Evolutionary conservation across 2,888 invertebrate genomes (phyloP), one percentile per base, ranked within the genome.

Genomic region (Andrena chrysosceles): DNA sequence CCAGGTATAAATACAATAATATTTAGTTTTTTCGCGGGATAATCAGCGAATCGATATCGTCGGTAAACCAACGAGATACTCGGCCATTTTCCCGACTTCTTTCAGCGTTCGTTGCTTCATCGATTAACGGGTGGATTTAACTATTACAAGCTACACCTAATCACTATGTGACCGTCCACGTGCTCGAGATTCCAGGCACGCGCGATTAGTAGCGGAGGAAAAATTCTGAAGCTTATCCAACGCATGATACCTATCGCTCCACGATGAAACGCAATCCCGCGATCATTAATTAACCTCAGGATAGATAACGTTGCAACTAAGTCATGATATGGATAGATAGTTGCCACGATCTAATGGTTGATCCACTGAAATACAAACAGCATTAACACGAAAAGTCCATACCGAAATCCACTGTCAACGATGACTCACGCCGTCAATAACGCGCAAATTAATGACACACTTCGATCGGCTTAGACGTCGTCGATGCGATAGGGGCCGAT

Each of bases 1-100:
- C 7, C 35, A 48, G 68, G 75, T 64, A 67, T 75, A 82, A 66
- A 67, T 82, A 84, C 83, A 84, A 82, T 84, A 84, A 84, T 84
- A 84, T 84, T 84, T 82, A 84, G 83, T 78, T 78, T 77, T 56
- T 56, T 56, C 56, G 56, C 59, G 54, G 59, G 76, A 76, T 72
- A 69, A 83, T 83, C 82, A 64, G 59, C 59, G 48, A 26, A 59
- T 81, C 23, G 56, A 56, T 81, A 75, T 71, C 82, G 67, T 6
- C 26, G 74, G 10, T 16, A 26, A 70, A 66, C 48, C 67, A 26
- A 64, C 59, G 26, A 5, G 69, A 63, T 74, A 68, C 26, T 35
- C 33, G 29, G 6, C 23, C 26, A 59, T 73, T 66, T 70, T 67
- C 48, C 49, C 26, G 29, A 13, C 16, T 23, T 20, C 20, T 20